A percentile compares a stretch with the other conserved stretches of the same genome.
Evolutionary conservation across 2,797 vertebrate genomes (phyloP).

Genomic region (Kryptopterus vitreolus): DNA sequence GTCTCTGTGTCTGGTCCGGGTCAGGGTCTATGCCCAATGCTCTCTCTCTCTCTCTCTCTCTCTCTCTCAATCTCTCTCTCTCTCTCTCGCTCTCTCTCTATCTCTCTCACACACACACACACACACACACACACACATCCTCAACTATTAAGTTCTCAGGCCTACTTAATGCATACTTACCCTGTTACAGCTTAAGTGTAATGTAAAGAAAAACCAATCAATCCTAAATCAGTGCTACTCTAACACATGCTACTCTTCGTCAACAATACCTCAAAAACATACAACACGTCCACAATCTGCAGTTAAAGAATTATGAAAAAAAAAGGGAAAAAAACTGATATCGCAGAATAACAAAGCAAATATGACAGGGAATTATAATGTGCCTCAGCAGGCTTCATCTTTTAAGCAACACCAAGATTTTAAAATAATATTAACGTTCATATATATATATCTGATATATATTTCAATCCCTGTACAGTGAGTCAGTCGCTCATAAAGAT

Average conservation of each 20-base stretch:
- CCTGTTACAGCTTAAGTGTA: background rate
- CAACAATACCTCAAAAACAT: background rate
- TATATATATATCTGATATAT: background rate
- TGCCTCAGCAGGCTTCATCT: background rate
- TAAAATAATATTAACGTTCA: too few relatives aligned
- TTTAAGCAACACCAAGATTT: background rate
- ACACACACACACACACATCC: background rate
- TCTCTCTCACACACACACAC: too few relatives aligned
- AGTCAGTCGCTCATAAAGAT: background rate
- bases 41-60: too few relatives aligned
- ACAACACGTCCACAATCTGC: too few relatives aligned
- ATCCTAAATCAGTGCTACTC: too few relatives aligned
- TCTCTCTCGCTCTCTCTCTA: too few relatives aligned
- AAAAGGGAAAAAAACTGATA: too few relatives aligned
- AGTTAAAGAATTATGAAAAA: background rate
- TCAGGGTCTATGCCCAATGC: background rate
- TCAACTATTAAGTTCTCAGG: background rate
- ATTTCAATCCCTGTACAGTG: background rate
- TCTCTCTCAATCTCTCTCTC: too few relatives aligned
- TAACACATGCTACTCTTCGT: too few relatives aligned
- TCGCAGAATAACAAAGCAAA: background rate
- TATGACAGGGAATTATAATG: background rate
- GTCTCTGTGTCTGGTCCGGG: slow-evolving; percentile 1
- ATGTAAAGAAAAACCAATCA: background rate
- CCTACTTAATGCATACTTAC: background rate